Base-by-base conservation (phyloP, 2,888 invertebrate species). In the Bombylius discolor region DNA sequence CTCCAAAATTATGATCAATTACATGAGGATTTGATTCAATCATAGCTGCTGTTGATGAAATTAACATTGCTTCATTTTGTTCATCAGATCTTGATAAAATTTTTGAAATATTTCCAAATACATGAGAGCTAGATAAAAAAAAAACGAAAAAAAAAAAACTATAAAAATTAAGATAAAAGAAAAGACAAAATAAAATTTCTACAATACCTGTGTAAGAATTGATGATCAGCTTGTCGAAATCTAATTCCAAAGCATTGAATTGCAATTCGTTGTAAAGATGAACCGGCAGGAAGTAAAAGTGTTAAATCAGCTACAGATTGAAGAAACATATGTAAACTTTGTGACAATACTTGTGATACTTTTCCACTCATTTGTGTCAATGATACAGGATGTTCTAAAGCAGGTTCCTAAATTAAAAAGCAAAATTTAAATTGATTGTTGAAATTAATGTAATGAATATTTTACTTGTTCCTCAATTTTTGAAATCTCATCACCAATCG, bases 21-120 rank as follows among this genome's bases (percentile, higher is more conserved):
- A 70, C 70, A 56, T 69, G 67, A n/a, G 65, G 65, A 12, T 65
- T 61, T 14, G 69, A 65, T 14, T 66, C 67, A 6, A 55, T 65
- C 58, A 53, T 64, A 7, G 66, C 63, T 62, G 69, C 62, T 9
- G 66, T 66, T 4, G 74, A 74, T 4, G 70, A 63, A 4, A 68
- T 67, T 59, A 73, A 65, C 44, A 79, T 77, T 32, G 77, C 78
- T 63, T 77, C 78, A 11, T 74, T 74, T 44, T 76, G 85, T 64
- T 93, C 94, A 68, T 96, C 95, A 3, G 92, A 89, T 63, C 92
- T 85, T 1, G 94, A 94, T 54, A 97, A 78, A 58, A 96, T 96
- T 77, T 93, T 92, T 68, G 94, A 94, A 65, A 97, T 93, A 70
- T 95, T 95, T 67, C 89, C 93, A 74, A 97, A 96, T 11, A 97